Percentiles rank a stretch among this genome's conserved stretches.
These are phyloP conservation scores for Cirrhinus mrigala DNA, from an alignment of 2,797 vertebrate species.

Conservation along the genomic window DNA sequence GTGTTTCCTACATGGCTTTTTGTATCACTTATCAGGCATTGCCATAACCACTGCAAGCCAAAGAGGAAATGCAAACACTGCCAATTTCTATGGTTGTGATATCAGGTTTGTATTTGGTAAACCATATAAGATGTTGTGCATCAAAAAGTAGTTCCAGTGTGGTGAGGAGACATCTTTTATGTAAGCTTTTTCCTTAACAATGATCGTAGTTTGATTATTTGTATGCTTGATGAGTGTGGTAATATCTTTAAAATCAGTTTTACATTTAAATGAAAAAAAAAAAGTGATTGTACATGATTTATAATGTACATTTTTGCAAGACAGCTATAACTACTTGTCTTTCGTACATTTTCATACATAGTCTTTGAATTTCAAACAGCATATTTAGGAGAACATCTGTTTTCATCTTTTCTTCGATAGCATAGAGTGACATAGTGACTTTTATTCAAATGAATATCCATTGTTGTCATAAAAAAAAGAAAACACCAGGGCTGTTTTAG, in stretches of 20 bases:
- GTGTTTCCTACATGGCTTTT: constrained; percentile 20
- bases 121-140: not conserved
- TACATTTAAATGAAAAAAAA: constrained; percentile 4
- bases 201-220: constrained; percentile 3
- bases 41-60: constrained; percentile 32
- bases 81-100: constrained; percentile 33
- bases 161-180: not conserved
- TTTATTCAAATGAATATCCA: constrained; percentile 18
- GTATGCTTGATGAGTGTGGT: not conserved
- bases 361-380: not conserved
- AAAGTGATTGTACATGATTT: constrained; percentile 4
- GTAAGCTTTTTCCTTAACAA: not conserved
- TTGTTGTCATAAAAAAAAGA: not conserved
- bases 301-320: not conserved
- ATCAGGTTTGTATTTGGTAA: constrained; percentile 28
- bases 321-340: constrained; percentile 1
- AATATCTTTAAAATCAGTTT: constrained; percentile 33
- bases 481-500: constrained; percentile 32
- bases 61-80: constrained; percentile 48
- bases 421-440: not conserved
- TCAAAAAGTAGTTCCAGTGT: constrained; percentile 22
- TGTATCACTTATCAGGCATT: not conserved
- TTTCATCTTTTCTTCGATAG: not conserved
- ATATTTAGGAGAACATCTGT: not conserved
- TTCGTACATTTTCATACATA: constrained; percentile 13